Evolutionary conservation across 2,888 invertebrate species (phyloP), one percentile per base, ranked within the genome.

Genomic region (Xestia sexstrigata): DNA sequence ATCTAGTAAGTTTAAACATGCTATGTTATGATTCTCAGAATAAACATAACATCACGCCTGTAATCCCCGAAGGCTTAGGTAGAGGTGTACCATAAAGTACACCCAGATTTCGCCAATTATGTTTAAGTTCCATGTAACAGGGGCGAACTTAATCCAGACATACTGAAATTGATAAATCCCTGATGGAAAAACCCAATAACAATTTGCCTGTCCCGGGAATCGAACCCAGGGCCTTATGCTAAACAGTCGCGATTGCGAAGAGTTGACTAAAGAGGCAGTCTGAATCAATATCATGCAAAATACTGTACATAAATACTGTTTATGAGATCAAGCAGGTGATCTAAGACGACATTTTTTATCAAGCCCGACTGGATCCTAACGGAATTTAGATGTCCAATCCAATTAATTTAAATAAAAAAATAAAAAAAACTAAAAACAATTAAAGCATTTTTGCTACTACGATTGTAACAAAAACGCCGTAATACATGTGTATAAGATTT

Each of bases 401-500:
- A 47, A 80, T 47, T 47, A 55, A 63, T 45, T 11, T 15, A 62
- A 42, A 30, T 15, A 42, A 77, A 79, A 62, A 49, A 20, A 42
- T 5, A n/a, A n/a, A n/a, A n/a, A n/a, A n/a, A n/a, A n/a, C 15
- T 5, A 26, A 20, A 65, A 5, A 35, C 23, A n/a, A 45, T 42
- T 1, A 42, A 62, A 4, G n/a, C 8, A 42, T n/a, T 3, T 65
- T 42, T n/a, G 63, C 63, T 0, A 23, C 42, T 39, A 30, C 11
- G 1, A 60, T 26, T 39, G 20, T 6, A 55, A 75, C 20, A 68
- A 45, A 63, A 42, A 45, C 35, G 9, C 6, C 20, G 6, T 70
- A 52, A 23, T 67, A 67, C 52, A 77, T 55, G 30, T 62, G 30
- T 82, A 5, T 30, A 20, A 20, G 30, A 75, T 66, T 70, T 11